Conservation (phyloP, 2,113 vertebrate genomes). For the Clarias gariepinus region DNA sequence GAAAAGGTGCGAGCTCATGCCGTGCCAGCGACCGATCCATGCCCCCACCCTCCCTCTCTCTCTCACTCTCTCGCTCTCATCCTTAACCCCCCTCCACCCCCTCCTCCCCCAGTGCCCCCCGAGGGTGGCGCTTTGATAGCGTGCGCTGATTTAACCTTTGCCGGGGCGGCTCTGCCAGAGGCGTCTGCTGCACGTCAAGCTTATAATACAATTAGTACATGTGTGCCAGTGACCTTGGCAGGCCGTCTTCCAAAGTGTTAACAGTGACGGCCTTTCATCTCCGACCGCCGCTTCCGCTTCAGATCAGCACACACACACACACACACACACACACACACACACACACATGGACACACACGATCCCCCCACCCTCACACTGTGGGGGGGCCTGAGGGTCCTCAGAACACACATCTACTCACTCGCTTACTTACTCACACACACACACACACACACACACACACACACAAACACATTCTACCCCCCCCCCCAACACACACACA, state of each 20-base stretch:
- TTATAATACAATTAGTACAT: slow-evolving; percentile 93
- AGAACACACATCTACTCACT: slow-evolving; percentile 26
- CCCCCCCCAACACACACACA: slow-evolving; percentile 14
- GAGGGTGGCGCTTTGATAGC: slow-evolving; percentile 82
- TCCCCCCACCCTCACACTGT: not conserved
- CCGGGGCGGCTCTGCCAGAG: slow-evolving; percentile 82
- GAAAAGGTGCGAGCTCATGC: slow-evolving; percentile 67
- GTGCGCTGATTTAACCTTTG: slow-evolving; percentile 96
- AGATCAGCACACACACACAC: slow-evolving; percentile 26
- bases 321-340: slow-evolving; percentile 30
- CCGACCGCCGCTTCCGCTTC: slow-evolving; percentile 51
- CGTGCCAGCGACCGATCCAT: slow-evolving; percentile 67
- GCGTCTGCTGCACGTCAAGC: slow-evolving; percentile 88
- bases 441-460: slow-evolving; percentile 20
- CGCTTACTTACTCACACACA: not conserved
- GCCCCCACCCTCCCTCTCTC: slow-evolving; percentile 51
- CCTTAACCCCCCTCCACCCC: slow-evolving; percentile 21
- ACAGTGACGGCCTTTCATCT: slow-evolving; percentile 66
- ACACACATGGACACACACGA: not conserved
- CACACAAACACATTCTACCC: slow-evolving; percentile 21
- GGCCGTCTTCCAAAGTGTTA: slow-evolving; percentile 81
- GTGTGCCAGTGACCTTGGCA: slow-evolving; percentile 90
- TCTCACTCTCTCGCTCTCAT: slow-evolving; percentile 46
- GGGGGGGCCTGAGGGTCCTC: not conserved
- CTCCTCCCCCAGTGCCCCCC: slow-evolving; percentile 59